Evolutionary conservation across 2,888 invertebrate species (phyloP), one percentile per base, ranked within the genome.

Genomic region (Drosophila birchii): DNA sequence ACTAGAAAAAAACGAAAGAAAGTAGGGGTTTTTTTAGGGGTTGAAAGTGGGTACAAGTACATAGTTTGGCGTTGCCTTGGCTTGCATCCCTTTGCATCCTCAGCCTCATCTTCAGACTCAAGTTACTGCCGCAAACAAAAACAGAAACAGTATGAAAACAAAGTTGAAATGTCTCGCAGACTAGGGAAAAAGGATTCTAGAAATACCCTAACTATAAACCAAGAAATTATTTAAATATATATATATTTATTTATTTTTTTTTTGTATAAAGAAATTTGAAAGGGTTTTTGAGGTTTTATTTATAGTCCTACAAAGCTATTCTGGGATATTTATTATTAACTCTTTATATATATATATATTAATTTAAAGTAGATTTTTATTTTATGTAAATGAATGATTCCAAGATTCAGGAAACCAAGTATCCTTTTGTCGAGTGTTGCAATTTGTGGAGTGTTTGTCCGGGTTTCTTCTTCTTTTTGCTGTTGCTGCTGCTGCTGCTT

Each of bases 371-470:
- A n/a, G n/a, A n/a, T n/a, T n/a, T n/a, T n/a, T n/a, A n/a, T n/a
- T n/a, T n/a, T n/a, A n/a, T n/a, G n/a, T n/a, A n/a, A n/a, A n/a
- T n/a, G n/a, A 38, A 38, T 12, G 36, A 6, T 41, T 41, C 5
- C 18, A 9, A 41, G 18, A 18, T 18, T 11, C 2, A 18, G 18
- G 41, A 11, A 18, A 9, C 9, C 18, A n/a, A 12, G 18, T 0
- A 20, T 11, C 41, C 41, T 11, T 23, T 5, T 60, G 53, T 73
- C 29, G 49, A 61, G 73, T 58, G 57, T 36, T 53, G 39, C 49
- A 69, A 59, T 39, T 78, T 73, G 47, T 67, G 69, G 56, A 80
- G 66, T 63, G 41, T 73, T 79, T 67, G 60, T 70, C 59, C 51
- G 74, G 68, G 20, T 26, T 41, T 49, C 45, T 38, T 20, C 36